Evolutionary conservation across 1,140 invertebrate genomes (phyloP).

Genomic region (Leptinotarsa lineolata): DNA sequence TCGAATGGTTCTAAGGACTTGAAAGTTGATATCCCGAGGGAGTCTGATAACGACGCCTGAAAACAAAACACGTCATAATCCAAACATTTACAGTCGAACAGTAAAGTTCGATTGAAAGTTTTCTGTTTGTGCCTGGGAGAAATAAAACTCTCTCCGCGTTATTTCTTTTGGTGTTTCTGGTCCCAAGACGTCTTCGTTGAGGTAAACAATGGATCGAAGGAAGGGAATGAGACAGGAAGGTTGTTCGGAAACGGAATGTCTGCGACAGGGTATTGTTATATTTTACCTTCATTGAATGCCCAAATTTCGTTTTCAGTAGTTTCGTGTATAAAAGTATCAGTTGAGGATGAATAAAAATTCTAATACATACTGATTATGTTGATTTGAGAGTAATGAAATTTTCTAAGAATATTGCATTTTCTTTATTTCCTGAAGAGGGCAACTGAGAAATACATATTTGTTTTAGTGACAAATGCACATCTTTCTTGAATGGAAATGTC

Average conservation of each 20-base stretch:
- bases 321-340: too few species aligned
- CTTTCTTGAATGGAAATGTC: too few species aligned
- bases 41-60: conserved; percentile 41
- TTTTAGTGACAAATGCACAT: too few species aligned
- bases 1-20: conserved; percentile 47
- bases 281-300: too few species aligned
- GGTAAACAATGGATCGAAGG: background rate
- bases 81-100: conserved; percentile 37
- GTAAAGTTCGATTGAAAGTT: conserved; percentile 51
- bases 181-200: background rate
- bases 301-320: too few species aligned
- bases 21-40: conserved; percentile 48
- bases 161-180: conserved; percentile 5
- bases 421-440: too few species aligned
- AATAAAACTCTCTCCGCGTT: background rate
- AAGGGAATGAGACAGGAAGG: background rate
- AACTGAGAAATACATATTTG: too few species aligned
- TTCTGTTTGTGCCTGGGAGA: conserved; percentile 33
- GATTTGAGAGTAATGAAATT: too few species aligned
- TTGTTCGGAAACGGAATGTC: background rate
- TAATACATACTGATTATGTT: too few species aligned
- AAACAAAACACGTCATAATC: conserved; percentile 49
- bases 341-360: too few species aligned
- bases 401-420: too few species aligned
- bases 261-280: background rate